phyloP scores from a whole-genome alignment of 37 sponge, comb jelly and placozoan species.

The Trichoplax adhaerens region DNA sequence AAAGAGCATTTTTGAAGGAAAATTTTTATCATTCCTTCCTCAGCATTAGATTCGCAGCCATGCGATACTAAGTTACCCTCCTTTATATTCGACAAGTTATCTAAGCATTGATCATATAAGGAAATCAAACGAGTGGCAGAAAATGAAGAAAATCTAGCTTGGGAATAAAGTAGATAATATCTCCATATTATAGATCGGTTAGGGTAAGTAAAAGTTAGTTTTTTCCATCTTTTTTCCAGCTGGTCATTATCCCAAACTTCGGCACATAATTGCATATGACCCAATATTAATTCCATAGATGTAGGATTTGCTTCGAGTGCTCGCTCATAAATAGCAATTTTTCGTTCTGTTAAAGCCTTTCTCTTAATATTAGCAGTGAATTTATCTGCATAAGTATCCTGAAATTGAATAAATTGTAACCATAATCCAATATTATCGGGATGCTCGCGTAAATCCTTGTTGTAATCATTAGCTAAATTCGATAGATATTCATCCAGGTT shows the following conservation, averaged over 20 bases:
- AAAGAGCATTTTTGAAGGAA: slow-evolving; percentile 34
- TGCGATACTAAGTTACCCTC: slow-evolving; percentile 57
- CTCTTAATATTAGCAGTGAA: background rate
- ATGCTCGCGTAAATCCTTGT: slow-evolving; percentile 22
- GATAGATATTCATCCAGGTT: slow-evolving; percentile 21
- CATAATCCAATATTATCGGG: slow-evolving; percentile 49
- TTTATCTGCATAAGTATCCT: slow-evolving; percentile 8
- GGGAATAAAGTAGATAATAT: slow-evolving; percentile 45
- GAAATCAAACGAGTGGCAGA: slow-evolving; percentile 12
- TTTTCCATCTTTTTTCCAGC: slow-evolving; percentile 49
- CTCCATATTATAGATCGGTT: slow-evolving; percentile 42
- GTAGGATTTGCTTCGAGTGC: slow-evolving; percentile 58
- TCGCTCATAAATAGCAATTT: slow-evolving; percentile 62
- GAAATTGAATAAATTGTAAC: slow-evolving; percentile 53
- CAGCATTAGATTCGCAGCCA: slow-evolving; percentile 23
- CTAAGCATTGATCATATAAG: slow-evolving; percentile 36
- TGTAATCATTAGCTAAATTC: slow-evolving; percentile 23
- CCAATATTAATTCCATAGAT: slow-evolving; percentile 36
- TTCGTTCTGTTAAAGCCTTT: slow-evolving; percentile 45
- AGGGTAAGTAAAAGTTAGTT: slow-evolving; percentile 50
- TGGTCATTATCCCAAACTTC: slow-evolving; percentile 42
- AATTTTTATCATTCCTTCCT: slow-evolving; percentile 26
- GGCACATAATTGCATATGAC: slow-evolving; percentile 34
- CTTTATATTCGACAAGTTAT: slow-evolving; percentile 33
- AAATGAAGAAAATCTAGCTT: slow-evolving; percentile 36